Evolutionary conservation across 2,797 vertebrate species (phyloP).

Genomic region (Picus viridis): DNA sequence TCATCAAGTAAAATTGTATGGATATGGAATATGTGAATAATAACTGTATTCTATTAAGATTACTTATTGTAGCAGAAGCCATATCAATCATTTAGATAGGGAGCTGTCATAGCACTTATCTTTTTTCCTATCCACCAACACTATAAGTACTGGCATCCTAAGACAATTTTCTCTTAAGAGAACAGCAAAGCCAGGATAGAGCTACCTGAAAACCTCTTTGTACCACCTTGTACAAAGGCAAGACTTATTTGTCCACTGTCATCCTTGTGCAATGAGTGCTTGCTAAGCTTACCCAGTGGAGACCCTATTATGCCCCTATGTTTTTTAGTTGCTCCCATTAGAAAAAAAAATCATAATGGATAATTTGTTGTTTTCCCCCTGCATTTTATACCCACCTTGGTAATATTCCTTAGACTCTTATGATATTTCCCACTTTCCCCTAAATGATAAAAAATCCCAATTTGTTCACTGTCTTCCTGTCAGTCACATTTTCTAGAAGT

Average conservation of each 20-base stretch:
- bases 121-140: not conserved
- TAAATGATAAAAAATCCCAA: not conserved
- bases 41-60: conserved; percentile 37
- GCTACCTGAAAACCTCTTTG: not conserved
- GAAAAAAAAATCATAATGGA: not conserved
- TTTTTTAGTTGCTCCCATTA: not conserved
- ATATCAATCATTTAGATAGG: conserved; percentile 1
- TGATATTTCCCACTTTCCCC: not conserved
- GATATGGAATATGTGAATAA: conserved; percentile 1
- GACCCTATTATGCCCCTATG: not conserved
- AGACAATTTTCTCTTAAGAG: not conserved
- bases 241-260: not conserved
- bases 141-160: not conserved
- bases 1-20: conserved; percentile 9
- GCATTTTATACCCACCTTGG: not conserved
- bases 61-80: not conserved
- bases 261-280: not conserved
- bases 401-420: not conserved
- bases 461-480: not conserved
- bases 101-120: not conserved
- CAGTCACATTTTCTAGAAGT: not conserved
- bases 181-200: not conserved
- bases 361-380: not conserved
- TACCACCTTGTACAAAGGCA: not conserved
- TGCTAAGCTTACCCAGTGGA: not conserved